Evolutionary conservation across 2,797 vertebrate genomes (phyloP).

Genomic region (Huso huso): DNA sequence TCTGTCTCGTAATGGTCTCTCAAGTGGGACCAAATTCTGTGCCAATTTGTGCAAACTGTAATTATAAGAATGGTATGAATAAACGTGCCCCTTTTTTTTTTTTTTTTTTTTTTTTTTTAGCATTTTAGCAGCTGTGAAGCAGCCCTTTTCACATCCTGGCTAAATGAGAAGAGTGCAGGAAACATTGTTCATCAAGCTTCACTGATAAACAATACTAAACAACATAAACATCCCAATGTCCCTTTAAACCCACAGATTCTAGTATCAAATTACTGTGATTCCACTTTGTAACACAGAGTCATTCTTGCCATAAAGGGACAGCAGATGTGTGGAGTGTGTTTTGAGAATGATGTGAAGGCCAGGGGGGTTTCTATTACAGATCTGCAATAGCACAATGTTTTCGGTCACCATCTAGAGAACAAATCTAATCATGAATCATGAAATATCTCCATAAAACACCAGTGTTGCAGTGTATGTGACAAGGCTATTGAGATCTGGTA

Average conservation of each 20-base stretch:
- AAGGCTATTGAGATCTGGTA: not conserved
- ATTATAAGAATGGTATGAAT: no score
- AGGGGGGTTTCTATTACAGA: not conserved
- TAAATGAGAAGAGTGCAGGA: no score
- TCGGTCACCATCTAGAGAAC: not conserved
- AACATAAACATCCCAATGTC: no score
- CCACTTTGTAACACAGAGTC: conserved; percentile 1
- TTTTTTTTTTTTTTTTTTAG: no score
- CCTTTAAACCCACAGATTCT: not conserved
- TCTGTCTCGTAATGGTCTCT: no score
- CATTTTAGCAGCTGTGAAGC: no score
- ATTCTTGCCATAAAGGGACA: not conserved
- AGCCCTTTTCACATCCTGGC: no score
- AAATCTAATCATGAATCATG: not conserved
- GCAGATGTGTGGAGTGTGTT: not conserved
- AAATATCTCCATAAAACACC: conserved; percentile 1
- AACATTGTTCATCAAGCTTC: no score
- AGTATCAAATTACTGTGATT: not conserved
- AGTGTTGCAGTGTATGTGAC: not conserved
- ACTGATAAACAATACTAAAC: no score
- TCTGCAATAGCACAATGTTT: not conserved
- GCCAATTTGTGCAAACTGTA: no score
- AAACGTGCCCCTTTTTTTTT: no score
- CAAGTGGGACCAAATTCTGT: no score
- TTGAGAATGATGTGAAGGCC: not conserved